Base-by-base conservation (phyloP, 1,140 invertebrate species). In the Aphelinus certus region DNA sequence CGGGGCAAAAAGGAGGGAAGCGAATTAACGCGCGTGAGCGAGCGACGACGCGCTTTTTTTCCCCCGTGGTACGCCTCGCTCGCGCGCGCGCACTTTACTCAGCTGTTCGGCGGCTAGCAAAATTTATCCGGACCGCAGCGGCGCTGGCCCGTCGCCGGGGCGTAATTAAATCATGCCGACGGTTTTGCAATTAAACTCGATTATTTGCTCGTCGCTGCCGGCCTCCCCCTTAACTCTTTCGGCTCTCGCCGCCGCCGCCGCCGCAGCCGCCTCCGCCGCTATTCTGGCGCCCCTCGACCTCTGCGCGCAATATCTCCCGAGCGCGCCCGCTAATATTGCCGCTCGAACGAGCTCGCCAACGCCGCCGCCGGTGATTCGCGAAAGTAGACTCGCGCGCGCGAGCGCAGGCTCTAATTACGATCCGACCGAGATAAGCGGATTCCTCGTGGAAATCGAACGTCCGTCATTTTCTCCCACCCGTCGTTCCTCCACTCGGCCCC, bases 101-200 rank as follows among this genome's bases (percentile, higher is more conserved):
- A 70, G 68, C 67, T 61, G 72, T 73, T 73, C 64, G 58, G 56
- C 64, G 7, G 48, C 56, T 4, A 53, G 48, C 9, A 26, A 53
- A 72, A 76, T 76, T 76, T 76, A 76, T 65, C 7, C 43, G 48
- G 1, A 47, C 58, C 1, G 53, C 42, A 76, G 76, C 71, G 78
- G 72, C 69, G 72, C 71, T 77, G 75, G 78, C 72, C 43, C 7
- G 71, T 3, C 79, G 78, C 81, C 78, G 81, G 81, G 80, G 81
- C 83, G 85, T 88, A 88, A 88, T 88, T 88, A 88, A 88, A 88
- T 88, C 87, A 88, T 87, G 85, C 85, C 86, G 85, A 53, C 62
- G 86, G 85, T 88, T 88, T 88, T 87, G 87, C 86, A 88, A 88
- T 88, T 88, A 88, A 88, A 87, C 87, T 88, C 86, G 87, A 88